Base-by-base conservation (phyloP, 2,113 vertebrate genomes). In the Mesitornis unicolor region DNA sequence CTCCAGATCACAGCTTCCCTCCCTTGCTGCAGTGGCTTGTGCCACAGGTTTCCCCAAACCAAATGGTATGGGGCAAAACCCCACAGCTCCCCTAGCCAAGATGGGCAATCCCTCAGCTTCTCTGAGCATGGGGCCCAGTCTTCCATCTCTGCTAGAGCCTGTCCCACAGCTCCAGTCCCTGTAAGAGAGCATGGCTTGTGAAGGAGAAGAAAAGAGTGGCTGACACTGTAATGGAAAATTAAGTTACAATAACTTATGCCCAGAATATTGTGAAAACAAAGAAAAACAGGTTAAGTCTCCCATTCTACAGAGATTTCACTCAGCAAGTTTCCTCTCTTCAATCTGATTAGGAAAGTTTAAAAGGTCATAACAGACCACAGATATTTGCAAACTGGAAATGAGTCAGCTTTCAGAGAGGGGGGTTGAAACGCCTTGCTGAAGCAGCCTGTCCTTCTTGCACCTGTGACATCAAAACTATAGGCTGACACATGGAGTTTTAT, bases 291-390 rank as follows among this genome's bases (percentile, higher is more conserved):
- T 67, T 33, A 89, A 90, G 48, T 31, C 56, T 79, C 57, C 16
- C 59, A 61, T 63, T 69, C 53, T 36, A 17, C 48, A 70, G 73
- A 68, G 54, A 63, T 85, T 76, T 31, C 28, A 94, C 59, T 38
- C 78, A 91, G 63, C 63, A 76, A 59, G 57, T 53, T 77, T 45
- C 47, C 59, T 80, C 63, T 83, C 78, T 77, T 31, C 54, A 54
- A 18, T 77, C 80, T 77, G 71, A 90, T 90, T 86, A 92, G 63
- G 38, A 54, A 81, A 90, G 75, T 82, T 83, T 61, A 90, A 94
- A 83, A 93, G 42, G 81, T 83, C 19, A 1, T 4, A 7, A 31
- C 13, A 56, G 65, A 64, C 31, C 36, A 87, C 1, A 5, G 65
- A 29, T 50, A 71, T 87, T 89, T 69, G 63, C 48, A 88, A 54